phyloP scores from a whole-genome alignment of 2,888 invertebrate species.

The Gryllus longicercus region DNA sequence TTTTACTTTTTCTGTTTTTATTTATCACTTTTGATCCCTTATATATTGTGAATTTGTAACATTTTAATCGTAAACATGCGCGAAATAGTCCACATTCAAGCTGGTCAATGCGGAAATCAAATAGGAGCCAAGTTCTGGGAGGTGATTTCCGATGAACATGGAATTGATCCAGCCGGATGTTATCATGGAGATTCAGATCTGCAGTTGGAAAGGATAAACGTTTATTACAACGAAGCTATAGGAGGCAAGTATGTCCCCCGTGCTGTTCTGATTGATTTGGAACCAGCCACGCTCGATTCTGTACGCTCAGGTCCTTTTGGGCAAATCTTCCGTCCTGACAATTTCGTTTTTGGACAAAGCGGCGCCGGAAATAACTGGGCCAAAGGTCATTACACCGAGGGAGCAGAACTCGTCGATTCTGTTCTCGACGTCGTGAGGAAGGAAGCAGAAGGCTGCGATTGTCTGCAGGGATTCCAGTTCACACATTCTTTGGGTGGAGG shows the following conservation, averaged over 20 bases:
- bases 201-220: constrained; percentile 23
- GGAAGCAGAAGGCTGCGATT: background rate
- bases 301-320: constrained; percentile 65
- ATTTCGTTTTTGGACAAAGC: too few relatives aligned
- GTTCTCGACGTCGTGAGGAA: constrained; percentile 24
- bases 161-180: constrained; percentile 18
- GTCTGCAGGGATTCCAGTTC: too few relatives aligned
- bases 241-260: constrained; percentile 76
- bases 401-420: background rate
- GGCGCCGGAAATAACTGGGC: too few relatives aligned
- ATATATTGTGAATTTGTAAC: too few relatives aligned
- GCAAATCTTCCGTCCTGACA: too few relatives aligned
- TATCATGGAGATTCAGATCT: constrained; percentile 26
- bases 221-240: constrained; percentile 27
- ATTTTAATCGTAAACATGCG: too few relatives aligned
- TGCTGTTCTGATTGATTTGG: constrained; percentile 80
- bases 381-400: too few relatives aligned
- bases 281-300: constrained; percentile 86
- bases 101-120: too few relatives aligned
- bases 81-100: too few relatives aligned
- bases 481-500: too few relatives aligned
- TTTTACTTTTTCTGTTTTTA: too few relatives aligned
- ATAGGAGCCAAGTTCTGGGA: background rate
- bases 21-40: too few relatives aligned
- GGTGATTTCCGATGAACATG: background rate